These are phyloP conservation scores for Sphaeridia pumilis DNA, from an alignment of 2,888 invertebrate genomes.

Conservation along the genomic window DNA sequence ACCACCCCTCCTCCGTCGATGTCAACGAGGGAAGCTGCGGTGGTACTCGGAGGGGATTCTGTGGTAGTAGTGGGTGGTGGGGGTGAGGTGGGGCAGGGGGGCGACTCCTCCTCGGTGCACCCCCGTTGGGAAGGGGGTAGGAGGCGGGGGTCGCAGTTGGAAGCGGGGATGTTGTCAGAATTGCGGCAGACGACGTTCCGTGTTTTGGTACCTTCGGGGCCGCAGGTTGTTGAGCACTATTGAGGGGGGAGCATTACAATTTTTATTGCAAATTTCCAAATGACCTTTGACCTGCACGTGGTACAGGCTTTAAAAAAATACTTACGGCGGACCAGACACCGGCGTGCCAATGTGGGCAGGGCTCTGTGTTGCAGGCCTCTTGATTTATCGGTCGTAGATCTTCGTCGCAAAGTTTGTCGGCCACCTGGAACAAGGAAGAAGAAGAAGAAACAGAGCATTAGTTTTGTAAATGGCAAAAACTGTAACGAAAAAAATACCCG, in stretches of 20 bases:
- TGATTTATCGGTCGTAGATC: conserved; percentile 61
- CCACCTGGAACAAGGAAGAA: conserved; percentile 46
- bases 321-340: conserved; percentile 85
- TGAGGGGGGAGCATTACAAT: background rate
- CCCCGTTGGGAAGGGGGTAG: conserved; percentile 20
- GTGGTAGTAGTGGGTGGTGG: conserved; percentile 5
- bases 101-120: conserved; percentile 20
- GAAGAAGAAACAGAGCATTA: no score
- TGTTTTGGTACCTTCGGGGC: conserved; percentile 68
- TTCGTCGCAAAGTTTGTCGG: conserved; percentile 61
- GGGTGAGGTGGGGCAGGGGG: conserved; percentile 16
- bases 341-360: conserved; percentile 76
- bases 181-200: conserved; percentile 58
- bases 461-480: background rate
- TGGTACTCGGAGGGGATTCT: background rate
- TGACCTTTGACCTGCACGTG: no score
- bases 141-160: conserved; percentile 25
- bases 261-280: no score
- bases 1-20: background rate
- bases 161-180: conserved; percentile 28
- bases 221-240: conserved; percentile 82
- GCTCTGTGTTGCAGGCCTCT: conserved; percentile 70
- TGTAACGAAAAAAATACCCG: no score
- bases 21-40: background rate
- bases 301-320: no score